phyloP scores from a whole-genome alignment of 1,140 invertebrate genomes.

The Tachypleus tridentatus region DNA sequence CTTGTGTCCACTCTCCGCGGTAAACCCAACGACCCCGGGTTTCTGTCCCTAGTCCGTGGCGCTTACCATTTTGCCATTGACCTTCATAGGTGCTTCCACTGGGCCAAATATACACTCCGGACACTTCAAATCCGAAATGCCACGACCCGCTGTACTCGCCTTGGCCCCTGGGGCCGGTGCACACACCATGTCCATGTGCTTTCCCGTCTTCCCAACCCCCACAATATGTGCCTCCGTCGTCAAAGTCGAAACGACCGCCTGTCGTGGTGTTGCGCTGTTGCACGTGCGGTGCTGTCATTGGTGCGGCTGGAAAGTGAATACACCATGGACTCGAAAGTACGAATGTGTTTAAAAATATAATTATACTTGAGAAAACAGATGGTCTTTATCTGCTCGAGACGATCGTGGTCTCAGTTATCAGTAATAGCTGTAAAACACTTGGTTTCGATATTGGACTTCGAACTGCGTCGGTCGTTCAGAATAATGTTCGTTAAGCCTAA shows the following conservation, averaged over 20 bases:
- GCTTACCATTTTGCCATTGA: constrained; percentile 98
- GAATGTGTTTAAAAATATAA: too few species aligned
- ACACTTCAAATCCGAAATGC: constrained; percentile 92
- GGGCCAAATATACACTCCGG: constrained; percentile 96
- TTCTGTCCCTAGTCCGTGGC: constrained; percentile 95
- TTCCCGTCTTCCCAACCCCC: constrained; percentile 99
- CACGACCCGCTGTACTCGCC: constrained; percentile 98
- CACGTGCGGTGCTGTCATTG: too few species aligned
- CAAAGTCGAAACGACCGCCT: constrained; percentile 98
- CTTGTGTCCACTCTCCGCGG: constrained; percentile 98
- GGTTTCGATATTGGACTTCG: too few species aligned
- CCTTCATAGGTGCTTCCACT: constrained; percentile 88
- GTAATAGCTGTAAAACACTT: too few species aligned
- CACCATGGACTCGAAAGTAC: too few species aligned
- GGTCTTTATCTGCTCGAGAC: too few species aligned
- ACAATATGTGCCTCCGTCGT: constrained; percentile 98
- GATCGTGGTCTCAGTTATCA: too few species aligned
- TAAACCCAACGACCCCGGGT: constrained; percentile 94
- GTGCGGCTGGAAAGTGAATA: too few species aligned
- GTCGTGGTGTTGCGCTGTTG: constrained; percentile 41
- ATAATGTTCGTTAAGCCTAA: too few species aligned
- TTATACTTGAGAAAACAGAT: too few species aligned
- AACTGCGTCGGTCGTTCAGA: too few species aligned
- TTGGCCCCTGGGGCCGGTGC: constrained; percentile 92
- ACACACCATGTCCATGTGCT: constrained; percentile 91